These are phyloP conservation scores for Orthosia cruda DNA, from an alignment of 2,888 invertebrate species.

Conservation along the genomic window DNA sequence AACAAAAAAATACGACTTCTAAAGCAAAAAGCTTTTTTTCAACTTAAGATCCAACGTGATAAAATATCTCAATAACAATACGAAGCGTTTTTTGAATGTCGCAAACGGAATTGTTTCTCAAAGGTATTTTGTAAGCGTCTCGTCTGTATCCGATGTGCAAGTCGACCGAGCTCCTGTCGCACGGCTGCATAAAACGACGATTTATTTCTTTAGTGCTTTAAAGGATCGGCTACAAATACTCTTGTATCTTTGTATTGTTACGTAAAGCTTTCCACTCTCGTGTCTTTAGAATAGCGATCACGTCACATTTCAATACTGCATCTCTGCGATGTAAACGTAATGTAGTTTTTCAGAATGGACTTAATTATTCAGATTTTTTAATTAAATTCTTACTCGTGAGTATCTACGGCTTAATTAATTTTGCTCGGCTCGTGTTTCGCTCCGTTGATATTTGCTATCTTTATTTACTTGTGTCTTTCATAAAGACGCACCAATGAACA, in stretches of 20 bases:
- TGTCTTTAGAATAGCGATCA: conserved; percentile 24
- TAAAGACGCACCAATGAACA: conserved; percentile 14
- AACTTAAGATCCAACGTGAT: conserved; percentile 1
- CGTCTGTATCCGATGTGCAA: conserved; percentile 33
- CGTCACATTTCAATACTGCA: conserved; percentile 37
- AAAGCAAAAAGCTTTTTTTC: neutral
- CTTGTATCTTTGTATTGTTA: conserved; percentile 7
- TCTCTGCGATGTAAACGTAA: conserved; percentile 24
- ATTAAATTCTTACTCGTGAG: conserved; percentile 36
- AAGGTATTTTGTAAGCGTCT: conserved; percentile 30
- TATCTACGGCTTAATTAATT: conserved; percentile 41
- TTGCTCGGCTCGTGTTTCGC: conserved; percentile 24
- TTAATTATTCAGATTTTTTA: conserved; percentile 32
- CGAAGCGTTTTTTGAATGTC: conserved; percentile 10
- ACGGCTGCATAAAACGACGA: conserved; percentile 10
- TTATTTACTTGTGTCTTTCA: conserved; percentile 44
- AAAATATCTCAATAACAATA: conserved; percentile 8
- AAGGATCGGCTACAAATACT: conserved; percentile 26
- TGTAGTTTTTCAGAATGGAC: conserved; percentile 2
- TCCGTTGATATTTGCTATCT: conserved; percentile 16
- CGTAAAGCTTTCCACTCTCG: neutral
- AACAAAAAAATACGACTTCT: no score
- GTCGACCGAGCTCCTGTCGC: conserved; percentile 14
- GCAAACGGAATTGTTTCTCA: conserved; percentile 44
- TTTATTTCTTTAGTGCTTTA: conserved; percentile 33